A percentile compares a stretch with the other conserved stretches of the same genome.
Conservation (phyloP, 2,797 vertebrate species). For the Sphaeramia orbicularis region DNA sequence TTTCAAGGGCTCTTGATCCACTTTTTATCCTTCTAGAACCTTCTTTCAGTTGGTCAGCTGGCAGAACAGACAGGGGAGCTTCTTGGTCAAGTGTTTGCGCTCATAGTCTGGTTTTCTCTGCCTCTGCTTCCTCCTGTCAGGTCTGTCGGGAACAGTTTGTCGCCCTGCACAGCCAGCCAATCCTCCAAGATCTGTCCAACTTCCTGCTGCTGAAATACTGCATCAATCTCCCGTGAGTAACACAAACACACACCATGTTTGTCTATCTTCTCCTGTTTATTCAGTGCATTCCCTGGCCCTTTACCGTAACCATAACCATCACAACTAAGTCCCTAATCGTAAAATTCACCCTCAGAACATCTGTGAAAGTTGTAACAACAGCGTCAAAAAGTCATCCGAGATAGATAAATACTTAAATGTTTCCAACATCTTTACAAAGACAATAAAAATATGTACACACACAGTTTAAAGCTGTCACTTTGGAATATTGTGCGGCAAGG, state of each 20-base stretch:
- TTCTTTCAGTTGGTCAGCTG: conserved; percentile 19
- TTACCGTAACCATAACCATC: too few relatives aligned
- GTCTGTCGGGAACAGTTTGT: conserved; percentile 97
- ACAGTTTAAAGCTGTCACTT: not conserved
- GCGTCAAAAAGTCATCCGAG: too few relatives aligned
- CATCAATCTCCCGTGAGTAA: conserved; percentile 70
- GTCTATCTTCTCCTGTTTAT: not conserved
- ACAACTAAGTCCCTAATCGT: too few relatives aligned
- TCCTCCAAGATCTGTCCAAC: conserved; percentile 90
- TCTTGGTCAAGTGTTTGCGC: conserved; percentile 12
- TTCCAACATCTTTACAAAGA: too few relatives aligned
- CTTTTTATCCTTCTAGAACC: not conserved
- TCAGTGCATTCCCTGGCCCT: too few relatives aligned
- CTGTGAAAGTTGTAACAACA: too few relatives aligned
- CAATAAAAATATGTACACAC: not conserved
- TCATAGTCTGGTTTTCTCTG: conserved; percentile 18
- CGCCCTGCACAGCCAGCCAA: conserved; percentile 92
- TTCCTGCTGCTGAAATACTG: conserved; percentile 91
- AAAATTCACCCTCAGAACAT: too few relatives aligned
- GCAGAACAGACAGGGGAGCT: conserved; percentile 8
- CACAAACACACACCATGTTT: not conserved
- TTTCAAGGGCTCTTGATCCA: too few relatives aligned
- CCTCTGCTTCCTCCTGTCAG: conserved; percentile 74
- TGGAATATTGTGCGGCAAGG: not conserved
- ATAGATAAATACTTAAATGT: too few relatives aligned